Base-by-base conservation (phyloP, 2,888 invertebrate species). In the Tuberolachnus salignus region DNA sequence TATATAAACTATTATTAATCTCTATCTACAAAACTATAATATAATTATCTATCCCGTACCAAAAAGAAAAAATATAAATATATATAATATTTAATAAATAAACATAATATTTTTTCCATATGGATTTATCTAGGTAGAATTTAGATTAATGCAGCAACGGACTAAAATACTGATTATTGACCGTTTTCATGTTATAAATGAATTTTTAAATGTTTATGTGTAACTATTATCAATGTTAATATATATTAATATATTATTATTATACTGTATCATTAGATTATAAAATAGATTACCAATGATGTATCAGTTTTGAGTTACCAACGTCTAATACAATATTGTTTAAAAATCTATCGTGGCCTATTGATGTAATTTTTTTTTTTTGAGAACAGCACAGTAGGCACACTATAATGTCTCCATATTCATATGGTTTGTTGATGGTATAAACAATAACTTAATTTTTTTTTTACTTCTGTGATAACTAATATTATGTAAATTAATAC, bases 391-490 rank as follows among this genome's bases (percentile, higher is more conserved):
- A 23, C 34, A 42, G 59, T 78, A 69, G 69, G 69, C 59, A 26
- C n/a, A 51, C 16, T 69, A 49, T 44, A 46, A 66, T 69, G 78
- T 78, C 78, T 78, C 78, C 78, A 78, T 73, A 73, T 34, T 21
- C 73, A 63, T 74, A 42, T 78, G 51, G 49, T 59, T 78, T 69
- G 59, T 78, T 69, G 67, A 78, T 11, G 67, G 69, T 78, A 49
- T 75, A 51, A 78, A 78, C 34, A 69, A 61, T 59, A 69, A 69
- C 73, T 74, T 51, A 67, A 34, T 69, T 67, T 78, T 74, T 66
- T 55, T 67, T 78, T 67, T 57, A 78, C 21, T 75, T 78, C 78
- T 78, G 78, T 78, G 78, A 78, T 78, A 78, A 59, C 69, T 78
- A 69, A 49, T 78, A 46, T 67, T 78, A 78, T 67, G 78, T 57